Percentiles rank a stretch among this genome's conserved stretches.
Evolutionary conservation across 2,888 invertebrate genomes (phyloP).

Genomic region (Acholoe squamosa): DNA sequence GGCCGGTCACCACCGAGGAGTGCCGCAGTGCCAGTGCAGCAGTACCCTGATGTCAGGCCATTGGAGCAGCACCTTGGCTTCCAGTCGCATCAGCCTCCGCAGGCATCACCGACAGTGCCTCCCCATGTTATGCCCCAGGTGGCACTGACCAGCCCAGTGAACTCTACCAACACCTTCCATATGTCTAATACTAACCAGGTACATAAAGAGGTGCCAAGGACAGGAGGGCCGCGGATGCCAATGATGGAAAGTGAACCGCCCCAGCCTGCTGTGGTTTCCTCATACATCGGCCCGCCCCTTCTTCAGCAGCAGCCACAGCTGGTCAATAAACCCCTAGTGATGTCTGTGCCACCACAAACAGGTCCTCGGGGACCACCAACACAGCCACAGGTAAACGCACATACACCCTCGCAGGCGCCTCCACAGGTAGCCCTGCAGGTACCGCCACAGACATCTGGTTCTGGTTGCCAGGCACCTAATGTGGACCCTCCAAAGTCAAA

Average conservation of each 20-base stretch:
- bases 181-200: constrained; percentile 13
- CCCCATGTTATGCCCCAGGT: not conserved
- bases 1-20: constrained; percentile 14
- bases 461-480: too few species aligned
- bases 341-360: not conserved
- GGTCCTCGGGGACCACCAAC: not conserved
- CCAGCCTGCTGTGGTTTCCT: not conserved
- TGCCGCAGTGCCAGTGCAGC: not conserved
- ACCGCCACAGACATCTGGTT: too few species aligned
- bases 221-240: constrained; percentile 43
- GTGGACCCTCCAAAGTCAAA: too few species aligned
- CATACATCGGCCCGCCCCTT: not conserved
- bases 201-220: constrained; percentile 53
- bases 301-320: constrained; percentile 11
- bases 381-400: not conserved
- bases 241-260: not conserved
- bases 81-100: constrained; percentile 36
- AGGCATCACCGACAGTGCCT: constrained; percentile 53
- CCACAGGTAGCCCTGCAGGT: not conserved
- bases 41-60: not conserved
- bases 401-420: not conserved
- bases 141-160: not conserved
- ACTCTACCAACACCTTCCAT: not conserved
- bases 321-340: not conserved
- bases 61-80: constrained; percentile 35